Evolutionary conservation across 2,113 vertebrate genomes (phyloP).

Genomic region (Shinisaurus crocodilurus): DNA sequence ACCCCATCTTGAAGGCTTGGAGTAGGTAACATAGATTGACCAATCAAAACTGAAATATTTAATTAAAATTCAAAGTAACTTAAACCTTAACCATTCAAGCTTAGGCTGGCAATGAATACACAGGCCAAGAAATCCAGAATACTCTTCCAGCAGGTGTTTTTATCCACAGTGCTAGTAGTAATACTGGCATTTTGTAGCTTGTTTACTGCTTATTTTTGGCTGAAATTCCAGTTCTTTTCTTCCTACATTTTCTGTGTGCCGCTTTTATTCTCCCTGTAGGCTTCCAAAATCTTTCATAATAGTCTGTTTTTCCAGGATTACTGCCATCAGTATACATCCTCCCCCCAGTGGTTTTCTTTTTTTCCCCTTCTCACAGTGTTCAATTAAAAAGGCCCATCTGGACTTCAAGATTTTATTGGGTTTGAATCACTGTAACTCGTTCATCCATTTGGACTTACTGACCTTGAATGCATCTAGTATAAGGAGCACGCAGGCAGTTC

Average conservation of each 20-base stretch:
- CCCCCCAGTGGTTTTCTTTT: conserved; percentile 44
- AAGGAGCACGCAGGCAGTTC: conserved; percentile 34
- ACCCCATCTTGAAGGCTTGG: neutral
- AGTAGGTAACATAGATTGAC: neutral
- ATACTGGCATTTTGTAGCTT: conserved; percentile 17
- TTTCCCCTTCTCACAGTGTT: conserved; percentile 48
- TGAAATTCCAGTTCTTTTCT: conserved; percentile 34
- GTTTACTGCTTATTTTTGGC: conserved; percentile 26
- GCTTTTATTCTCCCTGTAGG: conserved; percentile 50
- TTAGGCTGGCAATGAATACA: neutral
- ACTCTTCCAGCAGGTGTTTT: neutral
- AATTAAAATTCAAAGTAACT: neutral
- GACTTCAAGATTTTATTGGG: conserved; percentile 60
- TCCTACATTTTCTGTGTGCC: conserved; percentile 49
- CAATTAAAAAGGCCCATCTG: conserved; percentile 48
- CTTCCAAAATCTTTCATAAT: conserved; percentile 58
- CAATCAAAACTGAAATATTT: neutral
- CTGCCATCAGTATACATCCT: conserved; percentile 68
- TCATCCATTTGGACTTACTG: conserved; percentile 63
- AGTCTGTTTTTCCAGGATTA: conserved; percentile 69
- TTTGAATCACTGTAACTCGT: conserved; percentile 63
- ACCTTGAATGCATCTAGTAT: conserved; percentile 34
- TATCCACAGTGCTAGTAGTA: neutral
- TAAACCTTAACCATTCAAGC: too few species aligned
- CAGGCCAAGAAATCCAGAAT: neutral